Evolutionary conservation across 2,113 vertebrate genomes (phyloP).

Genomic region (Proteles cristata): DNA sequence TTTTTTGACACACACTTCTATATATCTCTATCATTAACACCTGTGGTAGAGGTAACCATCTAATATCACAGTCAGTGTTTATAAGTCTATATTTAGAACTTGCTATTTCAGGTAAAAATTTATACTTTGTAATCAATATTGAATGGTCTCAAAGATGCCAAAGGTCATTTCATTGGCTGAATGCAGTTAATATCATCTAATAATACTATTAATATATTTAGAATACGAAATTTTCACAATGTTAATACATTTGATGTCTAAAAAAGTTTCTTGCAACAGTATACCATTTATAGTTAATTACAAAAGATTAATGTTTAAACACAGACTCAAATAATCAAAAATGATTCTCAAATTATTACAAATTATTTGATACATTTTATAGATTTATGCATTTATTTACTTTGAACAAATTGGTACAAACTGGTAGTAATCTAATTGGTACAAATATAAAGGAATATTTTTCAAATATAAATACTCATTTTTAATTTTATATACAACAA

Average conservation of each 20-base stretch:
- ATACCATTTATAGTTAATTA: not conserved
- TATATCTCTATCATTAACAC: not conserved
- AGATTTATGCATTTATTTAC: not conserved
- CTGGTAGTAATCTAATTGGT: not conserved
- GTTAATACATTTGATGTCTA: not conserved
- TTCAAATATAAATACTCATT: not conserved
- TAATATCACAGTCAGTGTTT: not conserved
- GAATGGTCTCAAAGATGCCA: not conserved
- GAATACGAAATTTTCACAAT: not conserved
- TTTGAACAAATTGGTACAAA: not conserved
- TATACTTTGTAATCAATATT: not conserved
- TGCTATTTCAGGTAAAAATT: not conserved
- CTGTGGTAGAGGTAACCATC: not conserved
- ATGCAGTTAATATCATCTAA: not conserved
- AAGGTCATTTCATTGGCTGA: not conserved
- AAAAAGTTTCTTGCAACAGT: not conserved
- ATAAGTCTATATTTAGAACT: not conserved
- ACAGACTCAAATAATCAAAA: not conserved
- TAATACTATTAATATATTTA: not conserved
- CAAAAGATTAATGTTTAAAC: not conserved
- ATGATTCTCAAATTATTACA: not conserved
- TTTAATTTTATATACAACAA: not conserved
- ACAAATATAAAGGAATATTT: not conserved
- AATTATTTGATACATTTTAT: not conserved
- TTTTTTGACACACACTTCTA: not conserved